phyloP scores from a whole-genome alignment of 2,888 invertebrate genomes.

The Stratiomys singularior region DNA sequence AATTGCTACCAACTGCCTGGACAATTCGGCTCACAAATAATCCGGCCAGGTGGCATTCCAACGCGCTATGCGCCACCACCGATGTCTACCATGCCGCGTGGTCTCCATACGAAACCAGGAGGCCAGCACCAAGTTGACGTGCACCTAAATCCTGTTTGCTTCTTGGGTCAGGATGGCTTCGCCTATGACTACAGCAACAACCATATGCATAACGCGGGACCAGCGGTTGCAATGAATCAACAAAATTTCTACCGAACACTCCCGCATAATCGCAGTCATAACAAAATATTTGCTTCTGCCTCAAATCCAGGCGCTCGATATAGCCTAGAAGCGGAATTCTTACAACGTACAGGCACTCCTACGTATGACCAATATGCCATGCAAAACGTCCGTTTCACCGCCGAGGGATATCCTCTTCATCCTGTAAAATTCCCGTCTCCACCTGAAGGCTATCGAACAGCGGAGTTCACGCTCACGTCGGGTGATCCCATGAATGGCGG shows the following conservation, averaged over 20 bases:
- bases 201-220: conserved; percentile 59
- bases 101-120: conserved; percentile 66
- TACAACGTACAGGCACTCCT: conserved; percentile 67
- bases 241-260: conserved; percentile 78
- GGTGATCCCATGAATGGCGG: conserved; percentile 52
- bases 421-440: conserved; percentile 73
- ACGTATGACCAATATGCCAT: conserved; percentile 68
- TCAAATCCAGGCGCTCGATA: conserved; percentile 70
- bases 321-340: conserved; percentile 74
- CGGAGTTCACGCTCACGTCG: conserved; percentile 66
- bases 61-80: conserved; percentile 60
- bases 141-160: conserved; percentile 79
- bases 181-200: conserved; percentile 67
- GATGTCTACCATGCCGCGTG: conserved; percentile 67
- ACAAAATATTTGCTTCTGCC: conserved; percentile 66
- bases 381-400: conserved; percentile 76
- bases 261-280: conserved; percentile 75
- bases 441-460: conserved; percentile 76
- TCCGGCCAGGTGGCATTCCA: conserved; percentile 64
- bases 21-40: conserved; percentile 69
- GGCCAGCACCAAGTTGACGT: conserved; percentile 76
- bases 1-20: conserved; percentile 65
- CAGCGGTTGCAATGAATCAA: conserved; percentile 55
- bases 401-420: conserved; percentile 79
- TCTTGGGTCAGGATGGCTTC: conserved; percentile 81